These are phyloP conservation scores for Sitophilus oryzae DNA, from an alignment of 1,140 invertebrate species.

Conservation along the genomic window DNA sequence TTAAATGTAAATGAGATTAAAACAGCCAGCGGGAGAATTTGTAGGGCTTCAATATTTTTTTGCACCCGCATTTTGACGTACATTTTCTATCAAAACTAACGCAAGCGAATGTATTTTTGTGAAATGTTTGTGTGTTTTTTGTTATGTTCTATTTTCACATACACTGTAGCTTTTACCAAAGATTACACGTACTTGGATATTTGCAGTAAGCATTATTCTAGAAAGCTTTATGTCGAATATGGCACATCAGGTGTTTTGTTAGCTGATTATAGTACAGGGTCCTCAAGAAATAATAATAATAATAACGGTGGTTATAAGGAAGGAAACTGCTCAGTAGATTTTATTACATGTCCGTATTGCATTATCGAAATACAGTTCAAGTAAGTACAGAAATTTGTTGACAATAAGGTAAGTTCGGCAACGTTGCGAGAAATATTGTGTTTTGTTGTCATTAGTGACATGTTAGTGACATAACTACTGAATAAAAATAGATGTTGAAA, in stretches of 20 bases:
- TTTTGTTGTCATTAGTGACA: constrained; percentile 4
- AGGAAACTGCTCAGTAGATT: constrained; percentile 59
- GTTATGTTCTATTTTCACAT: constrained; percentile 1
- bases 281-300: constrained; percentile 26
- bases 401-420: background rate
- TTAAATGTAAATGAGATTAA: constrained; percentile 1
- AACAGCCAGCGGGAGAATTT: too few relatives aligned
- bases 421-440: background rate
- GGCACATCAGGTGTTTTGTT: constrained; percentile 50
- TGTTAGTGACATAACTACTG: too few relatives aligned
- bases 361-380: constrained; percentile 58
- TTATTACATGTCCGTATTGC: constrained; percentile 66
- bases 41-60: too few relatives aligned
- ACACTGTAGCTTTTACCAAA: constrained; percentile 6
- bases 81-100: too few relatives aligned
- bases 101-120: too few relatives aligned
- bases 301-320: constrained; percentile 26
- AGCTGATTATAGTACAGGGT: constrained; percentile 47
- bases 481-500: too few relatives aligned
- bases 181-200: constrained; percentile 45
- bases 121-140: background rate
- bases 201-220: constrained; percentile 54
- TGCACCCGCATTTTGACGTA: too few relatives aligned
- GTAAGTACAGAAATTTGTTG: constrained; percentile 22
- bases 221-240: constrained; percentile 55